These are phyloP conservation scores for Daboia siamensis DNA, from an alignment of 2,113 vertebrate genomes.

Conservation along the genomic window DNA sequence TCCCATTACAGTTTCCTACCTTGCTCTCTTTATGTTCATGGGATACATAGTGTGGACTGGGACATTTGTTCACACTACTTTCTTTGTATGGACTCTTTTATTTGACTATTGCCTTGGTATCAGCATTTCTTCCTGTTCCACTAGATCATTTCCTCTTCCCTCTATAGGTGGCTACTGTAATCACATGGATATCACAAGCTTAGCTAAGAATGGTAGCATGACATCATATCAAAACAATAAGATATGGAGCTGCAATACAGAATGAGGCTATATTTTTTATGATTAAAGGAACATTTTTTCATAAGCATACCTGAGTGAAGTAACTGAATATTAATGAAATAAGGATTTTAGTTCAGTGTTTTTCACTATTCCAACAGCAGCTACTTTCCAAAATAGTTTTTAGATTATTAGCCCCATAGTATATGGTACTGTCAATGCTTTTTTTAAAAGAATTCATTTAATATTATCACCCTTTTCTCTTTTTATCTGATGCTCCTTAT, in stretches of 20 bases:
- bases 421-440: background rate
- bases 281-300: background rate
- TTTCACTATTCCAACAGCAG: background rate
- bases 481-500: background rate
- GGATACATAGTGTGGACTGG: background rate
- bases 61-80: background rate
- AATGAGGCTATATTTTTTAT: background rate
- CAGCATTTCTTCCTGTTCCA: background rate
- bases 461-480: background rate
- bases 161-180: background rate
- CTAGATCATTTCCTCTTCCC: background rate
- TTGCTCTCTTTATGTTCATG: background rate
- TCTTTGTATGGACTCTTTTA: background rate
- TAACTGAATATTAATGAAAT: background rate
- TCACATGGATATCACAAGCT: background rate
- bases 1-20: background rate
- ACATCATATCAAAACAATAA: background rate
- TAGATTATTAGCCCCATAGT: background rate
- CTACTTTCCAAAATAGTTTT: background rate
- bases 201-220: background rate
- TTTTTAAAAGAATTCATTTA: background rate
- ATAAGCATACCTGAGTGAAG: background rate
- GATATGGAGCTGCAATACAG: no score
- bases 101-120: background rate
- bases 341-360: background rate